A percentile compares a stretch with the other conserved stretches of the same genome.
Conservation (phyloP, 2,888 invertebrate species). For the Aleiodes alternator region DNA sequence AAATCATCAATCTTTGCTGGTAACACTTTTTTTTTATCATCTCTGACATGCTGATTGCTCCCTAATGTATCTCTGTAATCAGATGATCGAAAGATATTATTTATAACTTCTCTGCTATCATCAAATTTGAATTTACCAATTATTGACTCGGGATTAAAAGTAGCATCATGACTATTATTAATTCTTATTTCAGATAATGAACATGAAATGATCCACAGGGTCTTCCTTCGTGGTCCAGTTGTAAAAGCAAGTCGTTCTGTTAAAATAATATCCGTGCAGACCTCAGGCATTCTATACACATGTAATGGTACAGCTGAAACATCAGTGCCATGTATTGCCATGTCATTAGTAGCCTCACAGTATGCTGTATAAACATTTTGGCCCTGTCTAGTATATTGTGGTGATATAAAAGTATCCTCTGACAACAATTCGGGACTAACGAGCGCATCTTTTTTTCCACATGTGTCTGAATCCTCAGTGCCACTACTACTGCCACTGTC, state of each 20-base stretch:
- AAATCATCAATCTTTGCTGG: conserved; percentile 76
- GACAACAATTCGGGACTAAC: conserved; percentile 63
- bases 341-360: conserved; percentile 77
- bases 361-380: conserved; percentile 79
- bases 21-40: conserved; percentile 69
- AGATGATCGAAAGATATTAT: conserved; percentile 76
- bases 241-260: conserved; percentile 83
- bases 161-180: conserved; percentile 75
- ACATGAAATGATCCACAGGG: conserved; percentile 78
- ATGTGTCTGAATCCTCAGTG: conserved; percentile 62
- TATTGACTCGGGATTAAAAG: conserved; percentile 79
- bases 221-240: conserved; percentile 76
- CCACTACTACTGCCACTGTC: conserved; percentile 61
- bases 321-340: conserved; percentile 83
- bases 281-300: conserved; percentile 82
- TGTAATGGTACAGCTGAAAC: conserved; percentile 82
- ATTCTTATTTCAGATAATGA: conserved; percentile 78
- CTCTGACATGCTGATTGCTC: conserved; percentile 59
- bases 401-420: conserved; percentile 77
- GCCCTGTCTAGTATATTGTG: conserved; percentile 79
- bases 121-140: conserved; percentile 78
- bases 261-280: conserved; percentile 80
- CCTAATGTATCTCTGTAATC: conserved; percentile 70
- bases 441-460: conserved; percentile 58
- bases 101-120: conserved; percentile 76